Base-by-base conservation (phyloP, 2,888 invertebrate genomes). In the Steinernema hermaphroditum region DNA sequence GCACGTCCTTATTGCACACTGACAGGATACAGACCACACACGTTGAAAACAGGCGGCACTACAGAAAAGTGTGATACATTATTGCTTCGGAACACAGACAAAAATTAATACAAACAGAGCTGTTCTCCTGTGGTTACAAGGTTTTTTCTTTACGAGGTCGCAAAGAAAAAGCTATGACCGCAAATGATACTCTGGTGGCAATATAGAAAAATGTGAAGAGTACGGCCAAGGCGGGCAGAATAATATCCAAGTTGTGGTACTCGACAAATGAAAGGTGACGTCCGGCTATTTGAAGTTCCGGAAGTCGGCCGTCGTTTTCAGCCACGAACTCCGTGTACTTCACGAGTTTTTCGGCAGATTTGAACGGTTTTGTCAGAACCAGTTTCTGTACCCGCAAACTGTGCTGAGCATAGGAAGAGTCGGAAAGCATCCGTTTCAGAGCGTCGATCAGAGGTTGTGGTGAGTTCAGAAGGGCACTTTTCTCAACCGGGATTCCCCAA, bases 401-500 rank as follows among this genome's bases (percentile, higher is more conserved):
- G 14, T 62, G 32, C 24, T 16, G 12, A n/a, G n/a, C 12, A 12
- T 22, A 50, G 22, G 24, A 44, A 70, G 44, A 27, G 24, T 44
- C 44, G 29, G 2, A n/a, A 49, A 70, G 32, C 32, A 69, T 49
- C 29, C 24, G 12, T 16, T 54, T 29, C 22, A 71, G 6, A 12
- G 49, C 32, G 19, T 37, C 14, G 32, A 49, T 37, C 49, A 49
- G 6, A 6, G n/a, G 14, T 50, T 50, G n/a, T 16, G 54, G 22
- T 2, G 70, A 37, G n/a, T 50, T 29, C 37, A 32, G 19, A 14
- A 72, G 62, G 9, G 37, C 41, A n/a, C 12, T 70, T 44, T 75
- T 74, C 8, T 76, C 69, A 14, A 74, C 9, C n/a, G 68, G 49
- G 22, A 27, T 41, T 16, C 74, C 74, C 74, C 74, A 74, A 1